phyloP scores from a whole-genome alignment of 2,113 vertebrate species.

The Patagioenas fasciata region DNA sequence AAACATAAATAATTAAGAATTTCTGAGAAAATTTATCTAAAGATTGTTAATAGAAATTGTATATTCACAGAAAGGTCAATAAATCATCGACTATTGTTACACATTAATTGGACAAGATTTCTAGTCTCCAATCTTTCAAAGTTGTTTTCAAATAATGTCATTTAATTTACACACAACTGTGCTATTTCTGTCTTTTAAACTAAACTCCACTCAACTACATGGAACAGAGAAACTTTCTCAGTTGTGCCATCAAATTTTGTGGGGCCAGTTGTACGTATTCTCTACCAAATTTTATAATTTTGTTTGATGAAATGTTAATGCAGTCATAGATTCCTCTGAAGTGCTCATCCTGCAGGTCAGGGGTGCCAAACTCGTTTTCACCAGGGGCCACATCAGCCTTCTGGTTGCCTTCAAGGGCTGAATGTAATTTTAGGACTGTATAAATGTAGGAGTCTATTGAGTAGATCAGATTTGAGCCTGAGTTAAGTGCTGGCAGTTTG shows the following conservation, averaged over 20 bases:
- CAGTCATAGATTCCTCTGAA: neutral
- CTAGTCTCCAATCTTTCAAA: neutral
- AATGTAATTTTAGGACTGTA: too few species aligned
- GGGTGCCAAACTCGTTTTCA: too few species aligned
- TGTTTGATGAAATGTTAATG: neutral
- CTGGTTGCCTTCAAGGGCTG: too few species aligned
- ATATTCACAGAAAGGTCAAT: constrained; percentile 44
- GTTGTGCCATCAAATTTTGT: neutral
- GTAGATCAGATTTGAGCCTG: neutral
- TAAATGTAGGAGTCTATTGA: neutral
- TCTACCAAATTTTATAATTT: neutral
- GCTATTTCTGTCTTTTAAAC: constrained; percentile 28
- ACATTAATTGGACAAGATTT: neutral
- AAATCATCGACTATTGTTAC: constrained; percentile 35
- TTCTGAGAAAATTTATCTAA: constrained; percentile 39
- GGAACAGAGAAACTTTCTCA: neutral
- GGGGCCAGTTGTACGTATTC: neutral
- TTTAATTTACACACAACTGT: neutral
- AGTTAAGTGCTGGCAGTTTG: neutral
- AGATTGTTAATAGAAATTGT: constrained; percentile 36
- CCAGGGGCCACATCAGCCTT: too few species aligned
- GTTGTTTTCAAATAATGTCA: constrained; percentile 17
- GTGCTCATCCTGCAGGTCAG: neutral
- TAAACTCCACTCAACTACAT: neutral
- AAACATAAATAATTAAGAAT: constrained; percentile 28